Conservation (phyloP, 2,888 invertebrate species). For the Drosophila vallismaia region DNA sequence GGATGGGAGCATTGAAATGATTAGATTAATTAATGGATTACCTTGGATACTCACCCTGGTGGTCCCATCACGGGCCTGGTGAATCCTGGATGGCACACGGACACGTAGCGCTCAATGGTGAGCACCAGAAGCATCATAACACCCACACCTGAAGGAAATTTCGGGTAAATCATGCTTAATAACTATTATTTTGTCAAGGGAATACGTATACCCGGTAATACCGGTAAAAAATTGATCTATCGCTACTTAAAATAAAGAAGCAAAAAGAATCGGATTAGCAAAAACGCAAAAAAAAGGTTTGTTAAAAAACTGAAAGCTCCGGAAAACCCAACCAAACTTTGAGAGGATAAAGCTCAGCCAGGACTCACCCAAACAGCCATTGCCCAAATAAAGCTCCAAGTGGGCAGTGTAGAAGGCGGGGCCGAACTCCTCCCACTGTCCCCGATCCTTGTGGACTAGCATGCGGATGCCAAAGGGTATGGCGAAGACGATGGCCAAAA, state of each 20-base stretch:
- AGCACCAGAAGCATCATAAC: constrained; percentile 90
- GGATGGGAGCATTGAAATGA: background rate
- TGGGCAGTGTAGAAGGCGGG: constrained; percentile 89
- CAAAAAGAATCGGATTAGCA: too few species aligned
- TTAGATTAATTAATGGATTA: background rate
- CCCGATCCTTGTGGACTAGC: constrained; percentile 87
- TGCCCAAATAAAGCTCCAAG: constrained; percentile 89
- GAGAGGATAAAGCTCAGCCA: background rate
- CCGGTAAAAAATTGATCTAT: too few species aligned
- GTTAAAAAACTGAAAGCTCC: background rate
- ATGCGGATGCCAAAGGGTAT: constrained; percentile 88
- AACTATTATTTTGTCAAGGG: background rate
- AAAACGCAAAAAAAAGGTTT: background rate
- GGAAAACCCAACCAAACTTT: background rate
- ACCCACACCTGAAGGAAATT: constrained; percentile 85
- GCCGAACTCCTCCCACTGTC: constrained; percentile 87
- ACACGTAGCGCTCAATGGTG: constrained; percentile 90
- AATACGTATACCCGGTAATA: background rate
- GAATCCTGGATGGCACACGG: constrained; percentile 90
- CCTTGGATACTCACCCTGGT: constrained; percentile 84
- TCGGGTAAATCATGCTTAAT: too few species aligned
- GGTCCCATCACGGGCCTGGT: constrained; percentile 88
- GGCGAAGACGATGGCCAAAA: constrained; percentile 89
- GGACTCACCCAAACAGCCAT: constrained; percentile 87
- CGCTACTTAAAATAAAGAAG: too few species aligned